Evolutionary conservation across 2,888 invertebrate genomes (phyloP).

Genomic region (Ormyrus labotus): DNA sequence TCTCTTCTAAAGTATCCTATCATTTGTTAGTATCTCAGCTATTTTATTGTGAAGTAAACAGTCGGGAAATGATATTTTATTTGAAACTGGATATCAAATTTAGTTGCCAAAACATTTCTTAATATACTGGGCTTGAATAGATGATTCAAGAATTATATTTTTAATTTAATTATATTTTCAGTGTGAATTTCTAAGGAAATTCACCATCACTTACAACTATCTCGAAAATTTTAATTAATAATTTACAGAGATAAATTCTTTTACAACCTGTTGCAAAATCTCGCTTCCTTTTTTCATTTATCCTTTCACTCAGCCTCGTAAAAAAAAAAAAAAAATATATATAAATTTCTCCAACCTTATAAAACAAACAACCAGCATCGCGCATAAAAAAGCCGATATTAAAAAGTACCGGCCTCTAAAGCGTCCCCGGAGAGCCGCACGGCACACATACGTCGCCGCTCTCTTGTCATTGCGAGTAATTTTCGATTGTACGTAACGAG

Average conservation of each 20-base stretch:
- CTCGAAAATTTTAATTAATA: too few relatives aligned
- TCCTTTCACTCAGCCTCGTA: neutral
- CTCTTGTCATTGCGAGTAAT: neutral
- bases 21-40: neutral
- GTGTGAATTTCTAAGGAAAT: too few relatives aligned
- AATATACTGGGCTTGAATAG: too few relatives aligned
- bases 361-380: neutral
- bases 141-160: too few relatives aligned
- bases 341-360: neutral
- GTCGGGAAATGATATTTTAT: too few relatives aligned
- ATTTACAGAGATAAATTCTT: neutral
- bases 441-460: neutral
- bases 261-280: neutral
- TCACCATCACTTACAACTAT: too few relatives aligned
- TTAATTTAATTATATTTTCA: too few relatives aligned
- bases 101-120: neutral
- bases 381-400: constrained; percentile 1
- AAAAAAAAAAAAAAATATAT: neutral
- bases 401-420: constrained; percentile 18
- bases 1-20: neutral
- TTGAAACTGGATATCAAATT: neutral
- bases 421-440: constrained; percentile 32
- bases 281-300: neutral
- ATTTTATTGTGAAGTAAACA: too few relatives aligned
- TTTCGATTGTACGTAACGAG: constrained; percentile 7